These are phyloP conservation scores for Ochropleura plecta DNA, from an alignment of 2,888 invertebrate species.

Conservation along the genomic window DNA sequence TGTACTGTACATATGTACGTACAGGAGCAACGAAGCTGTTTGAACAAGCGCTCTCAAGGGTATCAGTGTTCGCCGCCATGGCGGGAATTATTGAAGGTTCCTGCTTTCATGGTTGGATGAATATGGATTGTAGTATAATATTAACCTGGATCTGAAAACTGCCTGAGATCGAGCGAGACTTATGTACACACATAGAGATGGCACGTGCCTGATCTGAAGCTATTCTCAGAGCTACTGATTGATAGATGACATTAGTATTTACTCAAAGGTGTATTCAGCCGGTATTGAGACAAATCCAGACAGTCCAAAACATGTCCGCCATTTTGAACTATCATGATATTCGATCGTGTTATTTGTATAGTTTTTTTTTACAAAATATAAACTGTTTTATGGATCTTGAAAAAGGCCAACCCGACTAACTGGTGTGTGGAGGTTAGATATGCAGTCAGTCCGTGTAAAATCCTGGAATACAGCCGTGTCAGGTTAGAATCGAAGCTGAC, in stretches of 20 bases:
- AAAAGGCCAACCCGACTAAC: too few relatives aligned
- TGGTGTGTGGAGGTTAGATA: too few relatives aligned
- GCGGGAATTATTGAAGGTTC: not conserved
- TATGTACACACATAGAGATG: not conserved
- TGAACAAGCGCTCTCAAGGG: conserved; percentile 23
- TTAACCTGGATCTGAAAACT: not conserved
- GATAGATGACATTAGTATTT: too few relatives aligned
- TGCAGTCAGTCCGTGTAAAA: not conserved
- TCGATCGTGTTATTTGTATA: not conserved
- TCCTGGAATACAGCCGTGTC: not conserved
- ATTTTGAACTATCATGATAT: too few relatives aligned
- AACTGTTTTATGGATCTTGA: too few relatives aligned
- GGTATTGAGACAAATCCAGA: too few relatives aligned
- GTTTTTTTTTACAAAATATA: not conserved
- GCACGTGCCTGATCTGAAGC: not conserved
- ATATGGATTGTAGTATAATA: not conserved
- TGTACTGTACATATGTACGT: not conserved
- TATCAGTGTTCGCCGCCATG: not conserved
- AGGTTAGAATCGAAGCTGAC: not conserved
- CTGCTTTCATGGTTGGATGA: not conserved
- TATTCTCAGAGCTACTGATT: not conserved
- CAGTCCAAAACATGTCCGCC: too few relatives aligned
- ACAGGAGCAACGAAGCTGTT: conserved; percentile 24
- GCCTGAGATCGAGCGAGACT: not conserved
- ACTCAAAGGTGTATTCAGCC: too few relatives aligned